Base-by-base conservation (phyloP, 2,888 invertebrate genomes). In the Cantharis flavilabris region DNA sequence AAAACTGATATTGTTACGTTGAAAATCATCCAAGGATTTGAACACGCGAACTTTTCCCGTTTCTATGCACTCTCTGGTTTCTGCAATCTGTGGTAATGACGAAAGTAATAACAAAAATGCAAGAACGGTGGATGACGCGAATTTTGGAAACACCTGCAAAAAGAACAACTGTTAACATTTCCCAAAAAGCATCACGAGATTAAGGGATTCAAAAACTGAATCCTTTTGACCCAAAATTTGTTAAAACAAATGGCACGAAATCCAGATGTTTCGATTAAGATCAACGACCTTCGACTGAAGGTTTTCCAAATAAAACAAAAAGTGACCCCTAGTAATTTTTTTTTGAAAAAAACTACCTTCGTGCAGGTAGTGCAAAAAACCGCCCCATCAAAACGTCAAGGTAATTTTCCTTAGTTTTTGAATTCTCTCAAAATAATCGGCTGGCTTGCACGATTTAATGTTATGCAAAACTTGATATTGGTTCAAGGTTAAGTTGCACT, bases 1-100 rank as follows among this genome's bases (percentile, higher is more conserved):
- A 76, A 86, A 86, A 49, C 81, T 77, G 13, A 80, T 49, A 28
- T 79, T 82, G 71, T 84, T 85, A 7, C 74, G 79, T 82, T 86
- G 84, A 74, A 83, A 86, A 0, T 84, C 81, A 3, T 70, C 11
- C 1, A 86, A 71, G 0, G 82, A 77, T 5, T 76, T 62, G 70
- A 86, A 87, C 4, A 80, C 79, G 67, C 85, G 80, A 0, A 79
- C 73, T 77, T 71, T 30, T 9, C 49, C 63, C 0, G 28, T 62
- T 0, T 76, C 73, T 18, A 63, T 62, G 69, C 83, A 83, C 23
- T 76, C 76, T 18, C 71, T 76, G 14, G 69, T 65, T 71, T 73
- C 63, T 16, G 20, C 62, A 13, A 26, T 30, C n/a, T 49, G 49
- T 62, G 69, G 49, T 9, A 75, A 62, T 13, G 71, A 33, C n/a